These are phyloP conservation scores for Apamea sordens DNA, from an alignment of 2,888 invertebrate genomes.

Conservation along the genomic window DNA sequence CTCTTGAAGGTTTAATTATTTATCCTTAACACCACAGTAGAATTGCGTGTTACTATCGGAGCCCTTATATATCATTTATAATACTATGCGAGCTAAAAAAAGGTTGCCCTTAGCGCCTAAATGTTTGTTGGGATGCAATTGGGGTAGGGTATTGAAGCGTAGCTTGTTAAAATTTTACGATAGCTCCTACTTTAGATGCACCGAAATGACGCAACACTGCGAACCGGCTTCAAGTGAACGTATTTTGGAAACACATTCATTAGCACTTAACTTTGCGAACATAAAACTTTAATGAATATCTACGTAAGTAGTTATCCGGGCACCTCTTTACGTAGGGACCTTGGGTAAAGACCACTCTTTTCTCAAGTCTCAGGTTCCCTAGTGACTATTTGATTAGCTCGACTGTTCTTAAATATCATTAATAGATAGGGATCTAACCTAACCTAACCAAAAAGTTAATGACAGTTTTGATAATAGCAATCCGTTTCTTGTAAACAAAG, in stretches of 20 bases:
- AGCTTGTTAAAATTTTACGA: conserved; percentile 59
- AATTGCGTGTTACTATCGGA: too few relatives aligned
- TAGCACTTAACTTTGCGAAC: conserved; percentile 7
- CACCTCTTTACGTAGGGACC: neutral
- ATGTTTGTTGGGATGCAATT: too few relatives aligned
- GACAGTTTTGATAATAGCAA: neutral
- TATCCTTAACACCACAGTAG: too few relatives aligned
- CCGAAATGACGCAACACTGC: conserved; percentile 47
- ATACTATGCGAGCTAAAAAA: too few relatives aligned
- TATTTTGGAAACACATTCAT: conserved; percentile 48
- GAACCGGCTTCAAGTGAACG: conserved; percentile 51
- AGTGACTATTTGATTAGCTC: conserved; percentile 14
- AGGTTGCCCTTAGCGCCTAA: too few relatives aligned
- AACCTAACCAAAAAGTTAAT: neutral
- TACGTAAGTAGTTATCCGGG: neutral
- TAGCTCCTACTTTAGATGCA: conserved; percentile 56
- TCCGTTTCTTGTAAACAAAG: neutral
- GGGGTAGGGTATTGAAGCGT: conserved; percentile 54
- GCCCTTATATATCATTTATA: too few relatives aligned
- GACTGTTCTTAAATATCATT: conserved; percentile 9
- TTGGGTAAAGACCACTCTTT: conserved; percentile 37
- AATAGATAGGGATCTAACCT: neutral
- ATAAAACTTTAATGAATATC: conserved; percentile 3
- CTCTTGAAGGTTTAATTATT: too few relatives aligned
- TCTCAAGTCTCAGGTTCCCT: conserved; percentile 23